Conservation (phyloP, 2,888 invertebrate genomes). For the Hylaea fasciaria region DNA sequence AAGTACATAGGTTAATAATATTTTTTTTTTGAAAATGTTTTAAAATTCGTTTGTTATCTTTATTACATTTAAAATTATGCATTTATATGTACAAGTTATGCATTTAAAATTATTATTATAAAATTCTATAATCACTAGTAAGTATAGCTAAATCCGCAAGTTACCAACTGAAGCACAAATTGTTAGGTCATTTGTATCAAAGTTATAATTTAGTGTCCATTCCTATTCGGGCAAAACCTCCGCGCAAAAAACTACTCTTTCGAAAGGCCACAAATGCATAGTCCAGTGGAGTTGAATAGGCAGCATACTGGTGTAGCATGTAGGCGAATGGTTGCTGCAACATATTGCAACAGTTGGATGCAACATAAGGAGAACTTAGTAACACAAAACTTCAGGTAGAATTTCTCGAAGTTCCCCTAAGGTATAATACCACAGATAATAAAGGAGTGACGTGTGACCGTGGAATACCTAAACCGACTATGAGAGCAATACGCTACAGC, state of each 20-base stretch:
- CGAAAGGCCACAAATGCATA: background rate
- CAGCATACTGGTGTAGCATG: slow-evolving; percentile 3
- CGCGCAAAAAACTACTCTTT: background rate
- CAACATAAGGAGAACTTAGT: no score
- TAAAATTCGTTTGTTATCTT: no score
- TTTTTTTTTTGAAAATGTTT: no score
- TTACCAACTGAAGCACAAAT: slow-evolving; percentile 2
- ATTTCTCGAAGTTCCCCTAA: no score
- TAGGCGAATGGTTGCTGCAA: slow-evolving; percentile 1
- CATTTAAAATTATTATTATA: background rate
- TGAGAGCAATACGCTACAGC: no score
- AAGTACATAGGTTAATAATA: no score
- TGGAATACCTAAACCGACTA: no score
- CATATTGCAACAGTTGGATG: slow-evolving; percentile 3
- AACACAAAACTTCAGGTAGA: no score
- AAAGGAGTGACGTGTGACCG: no score
- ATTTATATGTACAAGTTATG: no score
- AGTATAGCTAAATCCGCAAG: slow-evolving; percentile 1
- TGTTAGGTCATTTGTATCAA: background rate
- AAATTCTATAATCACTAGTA: background rate
- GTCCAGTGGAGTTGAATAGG: background rate
- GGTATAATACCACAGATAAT: no score
- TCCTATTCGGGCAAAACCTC: background rate
- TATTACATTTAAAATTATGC: no score
- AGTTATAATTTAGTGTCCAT: slow-evolving; percentile 21